phyloP scores from a whole-genome alignment of 2,113 vertebrate species.

The Aleadryas rufinucha region DNA sequence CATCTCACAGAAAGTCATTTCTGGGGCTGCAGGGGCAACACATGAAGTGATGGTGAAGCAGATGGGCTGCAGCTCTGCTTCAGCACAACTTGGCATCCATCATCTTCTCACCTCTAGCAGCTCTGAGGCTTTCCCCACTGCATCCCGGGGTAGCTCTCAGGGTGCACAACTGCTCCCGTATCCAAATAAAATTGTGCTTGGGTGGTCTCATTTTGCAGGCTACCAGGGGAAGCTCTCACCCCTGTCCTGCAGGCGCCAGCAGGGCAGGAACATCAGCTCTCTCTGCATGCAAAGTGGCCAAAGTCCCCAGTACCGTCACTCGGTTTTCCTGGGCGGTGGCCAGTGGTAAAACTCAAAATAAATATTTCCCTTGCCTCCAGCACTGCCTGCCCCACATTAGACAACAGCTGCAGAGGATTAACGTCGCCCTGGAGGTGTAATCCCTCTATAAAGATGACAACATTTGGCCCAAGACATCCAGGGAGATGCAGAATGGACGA shows the following conservation, averaged over 20 bases:
- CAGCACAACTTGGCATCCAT: neutral
- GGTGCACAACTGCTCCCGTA: neutral
- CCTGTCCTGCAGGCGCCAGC: neutral
- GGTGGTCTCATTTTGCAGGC: neutral
- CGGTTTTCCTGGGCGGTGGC: constrained; percentile 30
- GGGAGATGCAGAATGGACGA: neutral
- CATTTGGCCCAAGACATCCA: neutral
- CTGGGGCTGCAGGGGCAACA: neutral
- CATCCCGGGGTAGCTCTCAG: neutral
- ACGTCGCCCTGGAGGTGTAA: neutral
- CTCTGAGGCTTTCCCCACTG: neutral
- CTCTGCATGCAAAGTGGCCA: neutral
- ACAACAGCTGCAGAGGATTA: constrained; percentile 68
- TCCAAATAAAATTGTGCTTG: neutral
- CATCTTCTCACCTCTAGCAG: neutral
- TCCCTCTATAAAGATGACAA: neutral
- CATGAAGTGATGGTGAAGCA: neutral
- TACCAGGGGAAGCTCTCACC: neutral
- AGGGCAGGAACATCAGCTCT: neutral
- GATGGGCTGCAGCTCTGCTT: neutral
- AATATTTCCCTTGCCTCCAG: constrained; percentile 35
- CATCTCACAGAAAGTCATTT: rapidly evolving
- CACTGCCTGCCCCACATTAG: neutral
- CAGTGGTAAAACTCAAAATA: constrained; percentile 64
- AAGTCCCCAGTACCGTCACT: neutral